Conservation (phyloP, 2,888 invertebrate species). For the Coelinius sp. region DNA sequence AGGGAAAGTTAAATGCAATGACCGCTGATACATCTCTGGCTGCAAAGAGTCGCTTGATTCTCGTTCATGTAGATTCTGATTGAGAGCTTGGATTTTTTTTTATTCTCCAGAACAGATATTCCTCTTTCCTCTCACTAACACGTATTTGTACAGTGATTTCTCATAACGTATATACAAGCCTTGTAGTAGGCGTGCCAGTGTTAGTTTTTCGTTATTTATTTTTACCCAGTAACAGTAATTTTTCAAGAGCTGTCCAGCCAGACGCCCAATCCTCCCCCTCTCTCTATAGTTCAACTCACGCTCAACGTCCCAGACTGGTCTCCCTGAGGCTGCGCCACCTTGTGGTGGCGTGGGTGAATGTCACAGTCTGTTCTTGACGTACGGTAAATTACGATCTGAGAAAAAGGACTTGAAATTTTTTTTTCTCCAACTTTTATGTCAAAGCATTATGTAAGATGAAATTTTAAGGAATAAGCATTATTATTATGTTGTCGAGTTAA, state of each 20-base stretch:
- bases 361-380: conserved; percentile 66
- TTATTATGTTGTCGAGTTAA: too few relatives aligned
- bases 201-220: conserved; percentile 63
- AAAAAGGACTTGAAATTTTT: neutral
- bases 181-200: conserved; percentile 53
- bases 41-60: too few relatives aligned
- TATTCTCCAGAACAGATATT: too few relatives aligned
- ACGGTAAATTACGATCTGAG: conserved; percentile 53
- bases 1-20: too few relatives aligned
- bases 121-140: conserved; percentile 38
- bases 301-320: conserved; percentile 17
- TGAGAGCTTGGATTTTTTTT: too few relatives aligned
- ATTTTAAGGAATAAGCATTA: too few relatives aligned
- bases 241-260: conserved; percentile 59
- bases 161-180: conserved; percentile 58
- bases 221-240: conserved; percentile 63
- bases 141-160: conserved; percentile 41
- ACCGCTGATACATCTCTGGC: too few relatives aligned
- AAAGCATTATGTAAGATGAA: neutral
- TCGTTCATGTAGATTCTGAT: too few relatives aligned
- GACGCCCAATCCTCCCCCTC: neutral
- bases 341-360: conserved; percentile 59
- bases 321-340: conserved; percentile 16
- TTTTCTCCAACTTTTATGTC: neutral
- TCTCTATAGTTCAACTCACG: conserved; percentile 13